Percentiles rank a stretch among this genome's conserved stretches.
These are phyloP conservation scores for Nomada fabriciana DNA, from an alignment of 2,888 invertebrate species.

Conservation along the genomic window DNA sequence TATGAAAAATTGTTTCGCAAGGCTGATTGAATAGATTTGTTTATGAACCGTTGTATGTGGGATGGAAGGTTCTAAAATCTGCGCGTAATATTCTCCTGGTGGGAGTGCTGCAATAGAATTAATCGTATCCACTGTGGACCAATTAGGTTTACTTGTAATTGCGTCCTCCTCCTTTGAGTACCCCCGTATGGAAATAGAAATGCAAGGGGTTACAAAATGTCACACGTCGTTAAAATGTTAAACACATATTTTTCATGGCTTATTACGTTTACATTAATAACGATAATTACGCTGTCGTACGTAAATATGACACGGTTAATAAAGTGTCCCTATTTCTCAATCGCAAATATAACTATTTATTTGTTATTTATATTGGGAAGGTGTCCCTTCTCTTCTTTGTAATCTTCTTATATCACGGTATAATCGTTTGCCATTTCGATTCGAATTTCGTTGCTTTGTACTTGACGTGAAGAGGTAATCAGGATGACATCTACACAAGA, in stretches of 20 bases:
- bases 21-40: not conserved
- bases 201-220: slow-evolving; percentile 4
- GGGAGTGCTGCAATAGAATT: slow-evolving; percentile 23
- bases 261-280: slow-evolving; percentile 4
- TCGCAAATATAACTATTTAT: not conserved
- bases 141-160: slow-evolving; percentile 36
- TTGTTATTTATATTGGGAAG: not conserved
- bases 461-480: not conserved
- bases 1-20: not conserved
- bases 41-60: not conserved
- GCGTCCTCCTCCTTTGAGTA: slow-evolving; percentile 34
- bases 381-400: not conserved
- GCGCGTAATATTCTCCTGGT: not conserved
- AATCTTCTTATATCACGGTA: not conserved
- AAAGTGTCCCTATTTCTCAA: not conserved
- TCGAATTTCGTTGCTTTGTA: not conserved
- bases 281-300: not conserved
- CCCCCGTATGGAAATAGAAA: slow-evolving; percentile 20
- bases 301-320: not conserved
- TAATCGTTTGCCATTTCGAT: not conserved
- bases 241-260: slow-evolving; percentile 4
- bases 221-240: slow-evolving; percentile 28
- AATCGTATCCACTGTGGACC: slow-evolving; percentile 40
- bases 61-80: slow-evolving; percentile 3
- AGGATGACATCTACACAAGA: not conserved